phyloP scores from a whole-genome alignment of 2,888 invertebrate genomes.

The Eulithis prunata region DNA sequence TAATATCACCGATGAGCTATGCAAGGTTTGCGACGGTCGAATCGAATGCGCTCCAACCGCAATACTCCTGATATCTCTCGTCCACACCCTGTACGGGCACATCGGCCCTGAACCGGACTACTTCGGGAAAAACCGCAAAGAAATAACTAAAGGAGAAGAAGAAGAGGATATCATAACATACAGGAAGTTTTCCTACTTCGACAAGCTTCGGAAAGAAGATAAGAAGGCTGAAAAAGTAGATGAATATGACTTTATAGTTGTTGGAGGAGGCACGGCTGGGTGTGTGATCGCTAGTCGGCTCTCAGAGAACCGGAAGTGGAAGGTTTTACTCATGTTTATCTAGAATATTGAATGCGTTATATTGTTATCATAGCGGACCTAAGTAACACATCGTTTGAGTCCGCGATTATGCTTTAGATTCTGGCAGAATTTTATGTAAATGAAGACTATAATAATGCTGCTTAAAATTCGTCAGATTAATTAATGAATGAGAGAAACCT shows the following conservation, averaged over 20 bases:
- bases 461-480: too few relatives aligned
- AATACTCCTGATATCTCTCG: conserved; percentile 71
- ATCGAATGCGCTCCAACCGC: conserved; percentile 79
- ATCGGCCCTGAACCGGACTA: conserved; percentile 72
- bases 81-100: conserved; percentile 74
- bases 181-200: conserved; percentile 43
- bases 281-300: conserved; percentile 75
- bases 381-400: too few relatives aligned
- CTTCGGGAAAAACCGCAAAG: conserved; percentile 55
- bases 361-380: too few relatives aligned
- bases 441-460: too few relatives aligned
- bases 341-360: background rate
- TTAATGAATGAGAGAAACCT: too few relatives aligned
- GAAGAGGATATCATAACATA: conserved; percentile 29
- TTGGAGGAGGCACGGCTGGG: conserved; percentile 77
- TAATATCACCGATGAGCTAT: conserved; percentile 73
- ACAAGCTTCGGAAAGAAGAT: conserved; percentile 38
- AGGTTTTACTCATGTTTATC: conserved; percentile 42
- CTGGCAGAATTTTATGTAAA: too few relatives aligned
- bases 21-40: conserved; percentile 75
- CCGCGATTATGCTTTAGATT: too few relatives aligned
- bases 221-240: conserved; percentile 34
- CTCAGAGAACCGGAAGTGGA: conserved; percentile 76
- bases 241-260: conserved; percentile 71
- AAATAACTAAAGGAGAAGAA: conserved; percentile 12